Base-by-base conservation (phyloP, 2,888 invertebrate genomes). In the Dione vanillae region DNA sequence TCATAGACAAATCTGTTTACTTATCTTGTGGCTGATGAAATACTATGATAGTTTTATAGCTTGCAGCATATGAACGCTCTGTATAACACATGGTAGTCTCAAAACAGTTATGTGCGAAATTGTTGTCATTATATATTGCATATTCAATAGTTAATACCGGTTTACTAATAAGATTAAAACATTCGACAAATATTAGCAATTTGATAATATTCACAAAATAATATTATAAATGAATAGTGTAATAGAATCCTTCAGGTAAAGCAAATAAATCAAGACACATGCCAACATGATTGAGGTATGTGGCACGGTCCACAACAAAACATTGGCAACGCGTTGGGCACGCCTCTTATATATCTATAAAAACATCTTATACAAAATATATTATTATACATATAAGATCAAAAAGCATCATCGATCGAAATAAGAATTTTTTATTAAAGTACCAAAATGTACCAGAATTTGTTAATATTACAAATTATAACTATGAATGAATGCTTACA, bases 241-340 rank as follows among this genome's bases (percentile, higher is more conserved):
- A 11, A 11, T n/a, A 62, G 41, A 35, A 19, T 68, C 35, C 58
- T 54, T 68, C 8, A 52, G 52, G 49, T 59, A 16, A 43, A 59
- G 41, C 7, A 59, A 16, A 58, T 70, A 62, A 70, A 75, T 75
- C 69, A 75, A 74, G 51, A 61, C 59, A 51, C 41, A 70, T 75
- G 75, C 71, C 75, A 76, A 72, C 66, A 51, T 61, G 69, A 70
- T 75, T 58, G 69, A 65, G 54, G 70, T 59, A 70, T 68, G 47
- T 47, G 45, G 67, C 51, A 64, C 64, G 62, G 51, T 49, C 51
- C 68, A 73, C 64, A 70, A 65, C 66, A 69, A 65, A 70, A 70
- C 69, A 71, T 70, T 73, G 71, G 73, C 73, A 64, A 52, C 52
- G 64, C 45, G 27, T 69, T 52, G 51, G 69, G 61, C 71, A 71